Percentiles rank a stretch among this genome's conserved stretches.
Evolutionary conservation across 2,797 vertebrate species (phyloP).

Genomic region (Geotrypetes seraphini): DNA sequence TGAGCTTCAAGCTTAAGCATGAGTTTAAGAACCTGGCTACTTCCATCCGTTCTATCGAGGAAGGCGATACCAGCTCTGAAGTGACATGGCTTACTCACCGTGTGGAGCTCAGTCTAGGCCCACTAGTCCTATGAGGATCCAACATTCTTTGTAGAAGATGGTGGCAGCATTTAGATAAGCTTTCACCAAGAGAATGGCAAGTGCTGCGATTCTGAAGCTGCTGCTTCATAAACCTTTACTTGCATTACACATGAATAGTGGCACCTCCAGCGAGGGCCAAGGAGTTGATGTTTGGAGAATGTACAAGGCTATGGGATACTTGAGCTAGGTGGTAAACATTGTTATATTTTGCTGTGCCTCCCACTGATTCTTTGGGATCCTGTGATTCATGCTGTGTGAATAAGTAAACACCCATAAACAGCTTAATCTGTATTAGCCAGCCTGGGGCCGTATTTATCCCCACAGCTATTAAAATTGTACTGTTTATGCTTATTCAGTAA

Average conservation of each 20-base stretch:
- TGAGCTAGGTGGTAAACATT: too few relatives aligned
- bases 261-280: background rate
- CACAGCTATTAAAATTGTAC: too few relatives aligned
- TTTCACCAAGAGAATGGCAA: background rate
- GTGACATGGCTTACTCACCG: slow-evolving; percentile 92
- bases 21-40: slow-evolving; percentile 92
- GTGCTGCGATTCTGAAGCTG: slow-evolving; percentile 6
- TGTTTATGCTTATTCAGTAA: too few relatives aligned
- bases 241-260: slow-evolving; percentile 13
- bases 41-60: slow-evolving; percentile 75
- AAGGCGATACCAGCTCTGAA: slow-evolving; percentile 61
- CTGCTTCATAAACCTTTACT: slow-evolving; percentile 21
- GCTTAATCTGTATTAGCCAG: too few relatives aligned
- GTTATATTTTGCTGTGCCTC: too few relatives aligned
- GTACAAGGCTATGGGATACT: too few relatives aligned
- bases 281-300: too few relatives aligned
- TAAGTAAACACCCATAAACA: too few relatives aligned
- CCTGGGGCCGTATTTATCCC: too few relatives aligned
- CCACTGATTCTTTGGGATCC: too few relatives aligned
- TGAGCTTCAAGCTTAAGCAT: slow-evolving; percentile 91
- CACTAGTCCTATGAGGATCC: slow-evolving; percentile 61
- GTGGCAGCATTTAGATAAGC: background rate
- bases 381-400: too few relatives aligned
- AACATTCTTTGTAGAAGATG: background rate
- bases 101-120: slow-evolving; percentile 86